phyloP scores from a whole-genome alignment of 2,113 vertebrate species.

The Elgaria multicarinata region DNA sequence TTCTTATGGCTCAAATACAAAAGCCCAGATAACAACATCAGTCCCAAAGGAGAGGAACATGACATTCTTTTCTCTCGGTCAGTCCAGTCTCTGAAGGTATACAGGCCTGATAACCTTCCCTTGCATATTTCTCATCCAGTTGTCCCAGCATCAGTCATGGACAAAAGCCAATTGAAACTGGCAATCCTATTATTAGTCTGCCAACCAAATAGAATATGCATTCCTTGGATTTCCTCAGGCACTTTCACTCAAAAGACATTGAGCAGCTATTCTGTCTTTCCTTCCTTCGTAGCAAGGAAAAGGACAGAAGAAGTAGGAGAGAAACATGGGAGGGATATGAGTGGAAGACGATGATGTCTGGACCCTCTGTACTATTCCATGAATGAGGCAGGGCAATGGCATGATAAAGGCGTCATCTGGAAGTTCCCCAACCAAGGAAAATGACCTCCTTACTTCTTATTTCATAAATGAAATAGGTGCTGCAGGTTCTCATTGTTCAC shows the following conservation, averaged over 20 bases:
- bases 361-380: no score
- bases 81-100: slow-evolving; percentile 37
- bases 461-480: neutral
- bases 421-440: no score
- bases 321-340: no score
- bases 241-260: no score
- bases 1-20: slow-evolving; percentile 60
- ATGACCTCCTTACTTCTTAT: neutral
- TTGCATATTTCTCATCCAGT: neutral
- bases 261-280: no score
- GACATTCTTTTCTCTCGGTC: slow-evolving; percentile 37
- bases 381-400: no score
- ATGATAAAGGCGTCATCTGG: no score
- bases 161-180: neutral
- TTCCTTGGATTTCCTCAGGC: neutral
- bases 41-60: slow-evolving; percentile 42
- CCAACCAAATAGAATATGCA: neutral
- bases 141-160: neutral
- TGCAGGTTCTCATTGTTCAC: neutral
- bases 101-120: slow-evolving; percentile 51
- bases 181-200: neutral
- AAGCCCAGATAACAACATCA: slow-evolving; percentile 55
- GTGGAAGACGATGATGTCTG: no score
- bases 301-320: no score
- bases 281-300: no score